Conservation (phyloP, 2,113 vertebrate species). For the Cathartes aura region DNA sequence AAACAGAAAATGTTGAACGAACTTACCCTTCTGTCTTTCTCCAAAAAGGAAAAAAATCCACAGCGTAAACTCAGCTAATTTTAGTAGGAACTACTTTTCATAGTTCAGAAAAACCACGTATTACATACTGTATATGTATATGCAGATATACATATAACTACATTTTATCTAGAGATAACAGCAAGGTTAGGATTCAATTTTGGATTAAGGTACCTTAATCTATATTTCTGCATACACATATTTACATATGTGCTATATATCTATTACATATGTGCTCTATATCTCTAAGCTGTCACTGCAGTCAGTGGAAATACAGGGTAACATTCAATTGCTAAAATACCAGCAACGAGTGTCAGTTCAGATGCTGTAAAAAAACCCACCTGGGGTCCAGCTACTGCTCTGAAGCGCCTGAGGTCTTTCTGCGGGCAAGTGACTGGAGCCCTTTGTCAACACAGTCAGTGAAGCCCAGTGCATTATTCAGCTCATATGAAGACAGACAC, state of each 20-base stretch:
- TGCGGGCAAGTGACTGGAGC: background rate
- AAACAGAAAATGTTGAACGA: background rate
- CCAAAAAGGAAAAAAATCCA: background rate
- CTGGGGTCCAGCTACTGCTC: background rate
- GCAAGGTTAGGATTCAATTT: background rate
- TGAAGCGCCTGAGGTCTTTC: background rate
- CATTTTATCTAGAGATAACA: background rate
- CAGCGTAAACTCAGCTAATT: background rate
- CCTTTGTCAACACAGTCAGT: background rate
- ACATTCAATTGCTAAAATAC: background rate
- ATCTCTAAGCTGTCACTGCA: background rate
- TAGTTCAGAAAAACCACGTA: background rate
- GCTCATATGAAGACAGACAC: background rate
- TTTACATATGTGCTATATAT: background rate
- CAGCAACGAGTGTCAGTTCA: accelerated
- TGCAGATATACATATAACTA: background rate
- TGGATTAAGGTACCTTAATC: background rate
- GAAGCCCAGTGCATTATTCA: background rate
- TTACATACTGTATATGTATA: background rate
- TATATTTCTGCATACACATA: background rate
- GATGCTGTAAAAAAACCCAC: background rate
- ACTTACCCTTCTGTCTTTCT: background rate
- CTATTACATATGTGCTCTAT: background rate
- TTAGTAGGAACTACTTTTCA: background rate
- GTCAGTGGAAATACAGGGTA: background rate